phyloP scores from a whole-genome alignment of 2,113 vertebrate genomes.

The Eolophus roseicapilla region DNA sequence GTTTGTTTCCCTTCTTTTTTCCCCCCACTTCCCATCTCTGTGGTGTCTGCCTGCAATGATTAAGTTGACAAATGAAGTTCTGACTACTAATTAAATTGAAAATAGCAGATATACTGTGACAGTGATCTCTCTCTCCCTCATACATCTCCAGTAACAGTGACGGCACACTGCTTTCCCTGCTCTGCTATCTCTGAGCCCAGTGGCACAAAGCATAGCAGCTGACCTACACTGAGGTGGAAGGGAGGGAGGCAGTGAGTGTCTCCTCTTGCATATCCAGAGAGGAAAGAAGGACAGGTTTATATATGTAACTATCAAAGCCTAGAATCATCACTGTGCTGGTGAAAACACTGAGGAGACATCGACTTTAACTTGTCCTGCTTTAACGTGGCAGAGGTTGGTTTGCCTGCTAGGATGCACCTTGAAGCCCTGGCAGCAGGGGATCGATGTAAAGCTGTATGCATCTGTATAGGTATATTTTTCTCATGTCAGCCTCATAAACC shows the following conservation, averaged over 20 bases:
- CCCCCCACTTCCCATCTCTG: not conserved
- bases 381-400: not conserved
- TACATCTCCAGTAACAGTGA: not conserved
- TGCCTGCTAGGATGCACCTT: not conserved
- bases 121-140: constrained; percentile 33
- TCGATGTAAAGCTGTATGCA: fast-evolving
- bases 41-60: constrained; percentile 46
- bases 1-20: not conserved
- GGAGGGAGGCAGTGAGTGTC: not conserved
- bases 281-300: not conserved
- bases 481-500: not conserved
- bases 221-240: not conserved
- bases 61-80: constrained; percentile 68
- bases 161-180: not conserved
- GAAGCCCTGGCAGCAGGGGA: not conserved
- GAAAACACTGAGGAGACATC: not conserved
- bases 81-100: constrained; percentile 65
- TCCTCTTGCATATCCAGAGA: not conserved
- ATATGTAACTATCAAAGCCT: not conserved
- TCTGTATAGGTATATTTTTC: not conserved
- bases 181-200: not conserved
- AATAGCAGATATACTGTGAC: constrained; percentile 43
- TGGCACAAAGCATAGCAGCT: not conserved
- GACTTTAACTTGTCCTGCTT: not conserved
- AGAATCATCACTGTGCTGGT: not conserved